These are phyloP conservation scores for Acanthurus lineatus DNA, from an alignment of 2,797 vertebrate genomes.

Conservation along the genomic window DNA sequence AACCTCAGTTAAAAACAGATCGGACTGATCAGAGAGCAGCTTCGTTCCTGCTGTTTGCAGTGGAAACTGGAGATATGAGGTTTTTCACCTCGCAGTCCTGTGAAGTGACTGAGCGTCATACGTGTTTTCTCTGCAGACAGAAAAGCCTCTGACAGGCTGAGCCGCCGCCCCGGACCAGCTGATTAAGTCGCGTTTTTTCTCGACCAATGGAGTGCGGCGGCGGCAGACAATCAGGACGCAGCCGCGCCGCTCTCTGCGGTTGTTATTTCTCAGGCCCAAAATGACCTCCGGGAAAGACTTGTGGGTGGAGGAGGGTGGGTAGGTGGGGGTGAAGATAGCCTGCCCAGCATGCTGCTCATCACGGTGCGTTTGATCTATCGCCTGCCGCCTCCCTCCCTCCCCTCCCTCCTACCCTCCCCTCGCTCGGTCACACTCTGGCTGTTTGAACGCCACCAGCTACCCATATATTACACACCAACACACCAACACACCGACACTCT, in stretches of 20 bases:
- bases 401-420: neutral
- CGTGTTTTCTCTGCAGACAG: neutral
- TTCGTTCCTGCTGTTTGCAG: too few species aligned
- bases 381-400: conserved; percentile 26
- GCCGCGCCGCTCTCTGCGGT: conserved; percentile 31
- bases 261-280: conserved; percentile 55
- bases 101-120: too few species aligned
- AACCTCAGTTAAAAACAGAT: too few species aligned
- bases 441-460: conserved; percentile 52
- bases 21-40: too few species aligned
- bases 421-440: conserved; percentile 47
- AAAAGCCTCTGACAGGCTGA: conserved; percentile 5
- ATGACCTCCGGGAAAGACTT: conserved; percentile 64
- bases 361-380: conserved; percentile 63
- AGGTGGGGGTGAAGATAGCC: conserved; percentile 32
- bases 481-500: conserved; percentile 20
- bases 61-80: too few species aligned
- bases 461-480: conserved; percentile 58
- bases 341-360: conserved; percentile 63
- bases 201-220: conserved; percentile 64
- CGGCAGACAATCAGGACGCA: conserved; percentile 53
- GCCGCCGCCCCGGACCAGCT: conserved; percentile 44
- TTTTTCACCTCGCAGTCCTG: neutral
- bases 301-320: conserved; percentile 9
- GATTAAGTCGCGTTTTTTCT: conserved; percentile 65